phyloP scores from a whole-genome alignment of 2,113 vertebrate genomes.

The Gasterosteus nipponicus region DNA sequence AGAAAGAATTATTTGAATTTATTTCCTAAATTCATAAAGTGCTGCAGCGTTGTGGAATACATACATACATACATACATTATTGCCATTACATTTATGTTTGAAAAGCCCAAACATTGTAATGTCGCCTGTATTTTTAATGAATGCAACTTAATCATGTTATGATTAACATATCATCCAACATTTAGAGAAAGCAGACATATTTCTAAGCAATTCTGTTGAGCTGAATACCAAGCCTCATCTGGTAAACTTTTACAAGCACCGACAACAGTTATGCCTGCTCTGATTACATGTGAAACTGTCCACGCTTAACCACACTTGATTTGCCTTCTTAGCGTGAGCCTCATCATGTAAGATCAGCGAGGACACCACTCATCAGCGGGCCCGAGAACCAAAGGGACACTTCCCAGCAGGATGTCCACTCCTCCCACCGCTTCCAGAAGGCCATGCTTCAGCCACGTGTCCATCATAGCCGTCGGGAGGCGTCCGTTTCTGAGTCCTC shows the following conservation, averaged over 20 bases:
- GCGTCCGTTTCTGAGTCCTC: conserved; percentile 72
- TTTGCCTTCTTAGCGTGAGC: conserved; percentile 68
- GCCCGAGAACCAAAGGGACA: conserved; percentile 77
- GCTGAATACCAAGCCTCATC: conserved; percentile 1
- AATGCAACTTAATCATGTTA: conserved; percentile 4
- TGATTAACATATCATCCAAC: conserved; percentile 15
- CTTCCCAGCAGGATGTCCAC: conserved; percentile 72
- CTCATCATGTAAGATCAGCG: conserved; percentile 68
- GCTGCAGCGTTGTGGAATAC: background rate
- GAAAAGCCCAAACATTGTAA: background rate
- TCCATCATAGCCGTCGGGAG: conserved; percentile 77
- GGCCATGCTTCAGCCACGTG: conserved; percentile 79
- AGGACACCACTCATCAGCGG: conserved; percentile 66
- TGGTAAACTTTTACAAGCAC: conserved; percentile 6
- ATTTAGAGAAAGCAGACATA: conserved; percentile 10
- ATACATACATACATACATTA: background rate
- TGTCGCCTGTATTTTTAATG: background rate
- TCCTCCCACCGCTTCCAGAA: conserved; percentile 80
- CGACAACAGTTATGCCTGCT: conserved; percentile 16
- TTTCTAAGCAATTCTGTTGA: background rate
- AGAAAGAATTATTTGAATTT: background rate
- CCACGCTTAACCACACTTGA: conserved; percentile 63
- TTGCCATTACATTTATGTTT: no score
- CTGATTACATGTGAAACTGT: conserved; percentile 56
- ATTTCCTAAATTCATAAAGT: background rate